Conservation (phyloP, 2,797 vertebrate species). For the Gephyroberyx darwinii region DNA sequence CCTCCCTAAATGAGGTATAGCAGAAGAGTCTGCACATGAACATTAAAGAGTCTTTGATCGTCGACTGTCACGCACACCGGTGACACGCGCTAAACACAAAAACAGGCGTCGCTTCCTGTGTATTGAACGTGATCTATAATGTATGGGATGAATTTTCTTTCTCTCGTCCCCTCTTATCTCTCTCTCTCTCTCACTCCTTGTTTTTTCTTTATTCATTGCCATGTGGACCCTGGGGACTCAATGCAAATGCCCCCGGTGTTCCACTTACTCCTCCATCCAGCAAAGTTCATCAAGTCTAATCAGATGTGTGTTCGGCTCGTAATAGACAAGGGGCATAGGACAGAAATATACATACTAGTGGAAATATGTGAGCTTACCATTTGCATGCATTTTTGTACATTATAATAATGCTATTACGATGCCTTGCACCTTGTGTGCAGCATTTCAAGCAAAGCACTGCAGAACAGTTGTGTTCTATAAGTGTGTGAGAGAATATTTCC, state of each 20-base stretch:
- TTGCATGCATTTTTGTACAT: background rate
- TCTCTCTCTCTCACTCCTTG: constrained; percentile 8
- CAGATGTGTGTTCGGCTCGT: constrained; percentile 44
- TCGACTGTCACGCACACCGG: constrained; percentile 30
- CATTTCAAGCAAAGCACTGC: background rate
- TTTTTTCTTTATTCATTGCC: constrained; percentile 39
- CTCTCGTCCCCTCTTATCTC: background rate
- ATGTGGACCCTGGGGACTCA: constrained; percentile 48
- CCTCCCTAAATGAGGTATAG: constrained; percentile 23
- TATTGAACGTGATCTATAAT: constrained; percentile 35
- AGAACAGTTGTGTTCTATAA: background rate
- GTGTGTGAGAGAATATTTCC: background rate
- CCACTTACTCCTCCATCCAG: constrained; percentile 62
- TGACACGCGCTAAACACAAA: constrained; percentile 29
- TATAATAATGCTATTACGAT: too few relatives aligned
- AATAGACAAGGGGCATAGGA: constrained; percentile 16
- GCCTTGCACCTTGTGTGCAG: too few relatives aligned
- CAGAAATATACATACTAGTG: constrained; percentile 21
- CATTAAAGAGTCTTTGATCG: constrained; percentile 31
- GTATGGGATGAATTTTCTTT: constrained; percentile 25
- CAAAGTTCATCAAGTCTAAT: constrained; percentile 67
- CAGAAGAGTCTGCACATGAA: constrained; percentile 15
- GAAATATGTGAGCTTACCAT: constrained; percentile 2
- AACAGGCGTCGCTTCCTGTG: constrained; percentile 23
- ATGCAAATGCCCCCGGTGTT: constrained; percentile 66